A percentile compares a stretch with the other conserved stretches of the same genome.
These are phyloP conservation scores for Trichonephila clavata DNA, from an alignment of 1,140 invertebrate species.

Conservation along the genomic window DNA sequence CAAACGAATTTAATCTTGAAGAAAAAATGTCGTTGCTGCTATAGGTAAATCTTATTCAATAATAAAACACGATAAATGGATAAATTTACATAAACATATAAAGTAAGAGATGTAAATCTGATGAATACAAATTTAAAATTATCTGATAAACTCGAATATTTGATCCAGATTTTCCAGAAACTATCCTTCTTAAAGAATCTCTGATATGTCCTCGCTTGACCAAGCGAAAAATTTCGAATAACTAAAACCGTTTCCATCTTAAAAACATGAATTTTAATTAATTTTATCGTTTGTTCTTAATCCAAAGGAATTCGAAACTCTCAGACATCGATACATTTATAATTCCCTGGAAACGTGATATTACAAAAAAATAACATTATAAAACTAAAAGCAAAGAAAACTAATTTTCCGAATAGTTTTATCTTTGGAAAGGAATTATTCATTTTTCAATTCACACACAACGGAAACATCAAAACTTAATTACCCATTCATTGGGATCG, in stretches of 20 bases:
- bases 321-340: slow-evolving; percentile 29
- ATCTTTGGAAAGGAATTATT: slow-evolving; percentile 21
- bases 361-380: background rate
- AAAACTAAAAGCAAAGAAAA: slow-evolving; percentile 10
- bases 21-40: background rate
- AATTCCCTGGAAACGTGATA: background rate
- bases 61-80: background rate
- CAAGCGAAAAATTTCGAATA: slow-evolving; percentile 32
- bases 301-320: slow-evolving; percentile 39
- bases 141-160: background rate
- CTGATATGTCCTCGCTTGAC: background rate
- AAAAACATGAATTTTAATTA: slow-evolving; percentile 40
- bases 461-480: slow-evolving; percentile 71
- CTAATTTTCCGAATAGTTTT: slow-evolving; percentile 35
- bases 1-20: background rate
- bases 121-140: slow-evolving; percentile 9
- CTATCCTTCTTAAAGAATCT: background rate
- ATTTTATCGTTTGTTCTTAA: slow-evolving; percentile 35
- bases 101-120: background rate
- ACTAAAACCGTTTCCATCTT: background rate
- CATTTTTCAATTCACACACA: slow-evolving; percentile 35
- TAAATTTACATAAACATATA: background rate
- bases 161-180: background rate
- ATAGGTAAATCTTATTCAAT: background rate
- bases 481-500: slow-evolving; percentile 57